These are phyloP conservation scores for Conomelus anceps DNA, from an alignment of 2,888 invertebrate genomes.

Conservation along the genomic window DNA sequence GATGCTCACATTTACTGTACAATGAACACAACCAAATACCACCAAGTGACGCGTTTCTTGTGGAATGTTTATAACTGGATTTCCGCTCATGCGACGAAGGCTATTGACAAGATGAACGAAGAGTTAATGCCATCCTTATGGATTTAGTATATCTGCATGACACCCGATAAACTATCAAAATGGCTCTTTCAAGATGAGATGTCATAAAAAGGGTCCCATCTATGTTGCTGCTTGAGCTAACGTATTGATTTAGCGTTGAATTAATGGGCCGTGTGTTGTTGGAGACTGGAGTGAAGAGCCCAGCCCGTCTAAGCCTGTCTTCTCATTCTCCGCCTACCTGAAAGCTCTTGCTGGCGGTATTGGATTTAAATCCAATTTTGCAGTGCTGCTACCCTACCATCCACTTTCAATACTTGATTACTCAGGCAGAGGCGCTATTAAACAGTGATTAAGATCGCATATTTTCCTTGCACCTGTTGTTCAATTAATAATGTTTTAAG, in stretches of 20 bases:
- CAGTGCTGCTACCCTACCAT: background rate
- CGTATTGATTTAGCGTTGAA: background rate
- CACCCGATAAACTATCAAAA: background rate
- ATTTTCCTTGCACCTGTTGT: background rate
- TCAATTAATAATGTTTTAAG: background rate
- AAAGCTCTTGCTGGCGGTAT: background rate
- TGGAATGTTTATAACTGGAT: no score
- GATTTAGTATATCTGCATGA: background rate
- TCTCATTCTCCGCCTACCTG: background rate
- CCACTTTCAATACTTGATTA: background rate
- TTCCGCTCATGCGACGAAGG: background rate
- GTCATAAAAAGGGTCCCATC: background rate
- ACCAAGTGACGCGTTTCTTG: no score
- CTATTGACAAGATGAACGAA: background rate
- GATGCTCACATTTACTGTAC: background rate
- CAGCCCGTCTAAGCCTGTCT: background rate
- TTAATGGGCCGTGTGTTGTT: background rate
- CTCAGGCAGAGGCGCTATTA: background rate
- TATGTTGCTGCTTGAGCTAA: background rate
- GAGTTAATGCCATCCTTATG: background rate
- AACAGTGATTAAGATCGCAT: background rate
- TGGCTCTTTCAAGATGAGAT: background rate
- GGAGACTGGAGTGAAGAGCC: background rate
- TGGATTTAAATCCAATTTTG: background rate
- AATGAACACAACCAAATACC: background rate